A percentile compares a stretch with the other conserved stretches of the same genome.
Evolutionary conservation across 2,113 vertebrate genomes (phyloP).

Genomic region (Parus major): DNA sequence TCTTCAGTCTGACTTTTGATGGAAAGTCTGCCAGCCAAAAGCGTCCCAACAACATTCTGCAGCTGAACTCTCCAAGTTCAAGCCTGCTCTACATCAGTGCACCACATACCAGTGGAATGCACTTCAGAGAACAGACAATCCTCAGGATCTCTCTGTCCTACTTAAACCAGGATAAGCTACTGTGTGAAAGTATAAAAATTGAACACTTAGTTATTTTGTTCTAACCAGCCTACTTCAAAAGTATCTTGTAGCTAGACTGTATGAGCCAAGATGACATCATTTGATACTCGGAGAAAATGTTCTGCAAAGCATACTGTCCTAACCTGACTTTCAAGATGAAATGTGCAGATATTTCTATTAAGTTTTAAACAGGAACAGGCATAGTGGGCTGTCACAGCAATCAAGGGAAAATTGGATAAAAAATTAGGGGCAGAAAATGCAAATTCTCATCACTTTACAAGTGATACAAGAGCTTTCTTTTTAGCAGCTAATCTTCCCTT

Average conservation of each 20-base stretch:
- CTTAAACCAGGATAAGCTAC: neutral
- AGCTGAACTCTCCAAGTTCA: slow-evolving; percentile 19
- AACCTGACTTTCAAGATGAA: slow-evolving; percentile 11
- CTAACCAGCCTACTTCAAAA: slow-evolving; percentile 21
- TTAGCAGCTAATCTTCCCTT: neutral
- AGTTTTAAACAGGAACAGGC: neutral
- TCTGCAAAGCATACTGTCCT: neutral
- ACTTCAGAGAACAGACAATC: slow-evolving; percentile 4
- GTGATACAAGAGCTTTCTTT: neutral
- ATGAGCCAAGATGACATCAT: neutral
- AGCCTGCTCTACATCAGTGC: neutral
- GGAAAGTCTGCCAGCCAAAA: neutral
- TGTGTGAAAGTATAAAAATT: neutral
- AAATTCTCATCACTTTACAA: neutral
- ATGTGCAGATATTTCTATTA: neutral
- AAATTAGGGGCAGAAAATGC: neutral
- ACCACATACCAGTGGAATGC: neutral
- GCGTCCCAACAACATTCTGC: slow-evolving; percentile 1
- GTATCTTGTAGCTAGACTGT: neutral
- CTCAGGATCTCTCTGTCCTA: neutral
- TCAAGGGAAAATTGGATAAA: neutral
- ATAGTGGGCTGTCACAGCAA: neutral
- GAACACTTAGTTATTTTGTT: slow-evolving; percentile 19
- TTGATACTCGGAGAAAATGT: neutral
- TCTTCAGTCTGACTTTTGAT: neutral